Evolutionary conservation across 2,888 invertebrate genomes (phyloP).

Genomic region (Invenusta paracnida): DNA sequence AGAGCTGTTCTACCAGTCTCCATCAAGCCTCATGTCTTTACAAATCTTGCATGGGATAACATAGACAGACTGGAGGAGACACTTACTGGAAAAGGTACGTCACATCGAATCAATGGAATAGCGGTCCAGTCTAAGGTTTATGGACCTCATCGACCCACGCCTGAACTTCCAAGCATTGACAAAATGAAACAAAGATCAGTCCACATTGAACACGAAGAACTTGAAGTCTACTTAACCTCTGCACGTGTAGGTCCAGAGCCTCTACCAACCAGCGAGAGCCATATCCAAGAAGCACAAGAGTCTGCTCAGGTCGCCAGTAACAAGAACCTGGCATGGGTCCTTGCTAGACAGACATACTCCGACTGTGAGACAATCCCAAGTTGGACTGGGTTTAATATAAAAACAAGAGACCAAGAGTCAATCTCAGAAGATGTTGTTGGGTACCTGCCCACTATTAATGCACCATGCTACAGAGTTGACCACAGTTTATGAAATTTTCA

Average conservation of each 20-base stretch:
- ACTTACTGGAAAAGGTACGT: conserved; percentile 26
- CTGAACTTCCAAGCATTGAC: background rate
- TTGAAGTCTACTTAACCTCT: background rate
- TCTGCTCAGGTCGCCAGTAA: conserved; percentile 18
- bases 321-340: background rate
- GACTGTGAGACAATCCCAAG: conserved; percentile 19
- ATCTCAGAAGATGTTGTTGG: conserved; percentile 41
- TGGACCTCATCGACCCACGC: background rate
- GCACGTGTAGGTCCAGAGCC: background rate
- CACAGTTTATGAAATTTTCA: conserved; percentile 46
- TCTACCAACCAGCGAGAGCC: conserved; percentile 21
- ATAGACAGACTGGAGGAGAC: conserved; percentile 13
- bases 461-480: conserved; percentile 45
- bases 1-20: conserved; percentile 40
- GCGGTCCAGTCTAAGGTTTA: background rate
- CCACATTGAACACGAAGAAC: background rate
- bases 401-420: conserved; percentile 7
- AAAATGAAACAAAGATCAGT: background rate
- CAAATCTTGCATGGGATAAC: conserved; percentile 29
- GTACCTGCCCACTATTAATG: conserved; percentile 46
- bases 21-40: conserved; percentile 41
- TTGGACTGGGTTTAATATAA: conserved; percentile 47
- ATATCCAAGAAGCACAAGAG: conserved; percentile 5
- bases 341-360: background rate
- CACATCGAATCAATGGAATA: conserved; percentile 8